A percentile compares a stretch with the other conserved stretches of the same genome.
Conservation (phyloP, 2,113 vertebrate species). For the Sorex fumeus region DNA sequence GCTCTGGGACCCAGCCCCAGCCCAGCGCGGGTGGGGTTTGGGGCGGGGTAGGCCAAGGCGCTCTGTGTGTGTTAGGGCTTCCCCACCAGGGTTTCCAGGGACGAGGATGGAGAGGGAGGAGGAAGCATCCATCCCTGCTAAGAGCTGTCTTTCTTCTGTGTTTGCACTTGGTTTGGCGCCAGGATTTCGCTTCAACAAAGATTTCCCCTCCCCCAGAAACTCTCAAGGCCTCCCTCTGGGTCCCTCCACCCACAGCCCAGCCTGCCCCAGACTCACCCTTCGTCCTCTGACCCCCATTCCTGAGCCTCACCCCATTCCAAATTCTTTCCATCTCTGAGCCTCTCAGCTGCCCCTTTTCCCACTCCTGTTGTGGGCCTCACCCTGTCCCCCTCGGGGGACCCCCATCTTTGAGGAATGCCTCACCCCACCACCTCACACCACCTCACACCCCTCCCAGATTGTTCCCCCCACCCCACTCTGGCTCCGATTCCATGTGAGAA, state of each 20-base stretch:
- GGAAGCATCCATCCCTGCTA: not conserved
- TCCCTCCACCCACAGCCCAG: not conserved
- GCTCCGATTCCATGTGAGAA: not conserved
- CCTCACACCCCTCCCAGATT: not conserved
- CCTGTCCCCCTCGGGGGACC: too few species aligned
- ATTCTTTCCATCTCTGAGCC: not conserved
- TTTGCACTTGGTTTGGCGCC: not conserved
- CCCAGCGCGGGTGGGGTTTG: not conserved
- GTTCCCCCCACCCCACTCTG: not conserved
- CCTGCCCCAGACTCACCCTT: not conserved
- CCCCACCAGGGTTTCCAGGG: not conserved
- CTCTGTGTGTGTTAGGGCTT: accelerated
- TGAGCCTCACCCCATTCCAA: slow-evolving; percentile 1
- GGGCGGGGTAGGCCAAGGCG: not conserved
- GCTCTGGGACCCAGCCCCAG: not conserved
- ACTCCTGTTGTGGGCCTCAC: not conserved
- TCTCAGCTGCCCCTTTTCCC: not conserved
- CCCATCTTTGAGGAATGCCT: not conserved
- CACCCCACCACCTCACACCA: not conserved
- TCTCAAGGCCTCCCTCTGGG: not conserved
- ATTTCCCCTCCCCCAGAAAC: not conserved
- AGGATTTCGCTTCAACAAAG: not conserved
- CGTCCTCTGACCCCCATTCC: not conserved
- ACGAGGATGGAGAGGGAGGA: too few species aligned
- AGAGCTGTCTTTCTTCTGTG: not conserved